Evolutionary conservation across 2,113 vertebrate species (phyloP).

Genomic region (Lathamus discolor): DNA sequence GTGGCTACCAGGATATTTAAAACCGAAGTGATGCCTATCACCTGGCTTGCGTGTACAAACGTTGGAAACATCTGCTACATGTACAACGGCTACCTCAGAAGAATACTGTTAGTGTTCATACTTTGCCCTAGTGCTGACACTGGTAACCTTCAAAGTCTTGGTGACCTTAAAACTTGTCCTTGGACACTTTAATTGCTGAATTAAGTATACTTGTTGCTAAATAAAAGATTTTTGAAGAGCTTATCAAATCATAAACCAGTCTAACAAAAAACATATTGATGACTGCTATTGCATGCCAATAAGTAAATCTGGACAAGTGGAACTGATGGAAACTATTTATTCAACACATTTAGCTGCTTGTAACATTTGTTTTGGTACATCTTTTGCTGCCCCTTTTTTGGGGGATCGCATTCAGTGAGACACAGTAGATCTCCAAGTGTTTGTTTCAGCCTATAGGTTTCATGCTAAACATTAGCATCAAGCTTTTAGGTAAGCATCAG

Average conservation of each 20-base stretch:
- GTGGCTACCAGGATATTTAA: constrained; percentile 68
- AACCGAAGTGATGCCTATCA: constrained; percentile 45
- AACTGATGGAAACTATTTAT: background rate
- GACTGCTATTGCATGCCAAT: background rate
- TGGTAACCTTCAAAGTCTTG: background rate
- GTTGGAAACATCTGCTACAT: constrained; percentile 62
- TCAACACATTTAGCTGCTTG: background rate
- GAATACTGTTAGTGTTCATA: background rate
- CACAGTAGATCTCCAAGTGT: background rate
- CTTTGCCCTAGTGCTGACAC: background rate
- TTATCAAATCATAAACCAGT: background rate
- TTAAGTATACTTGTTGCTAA: background rate
- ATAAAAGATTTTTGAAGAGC: background rate
- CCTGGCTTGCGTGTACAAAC: constrained; percentile 34
- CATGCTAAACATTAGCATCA: background rate
- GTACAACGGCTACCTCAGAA: constrained; percentile 56
- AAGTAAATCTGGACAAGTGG: background rate
- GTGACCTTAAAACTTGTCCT: background rate
- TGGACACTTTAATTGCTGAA: background rate
- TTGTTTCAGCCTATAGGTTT: background rate
- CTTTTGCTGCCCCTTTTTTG: background rate
- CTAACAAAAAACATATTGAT: background rate
- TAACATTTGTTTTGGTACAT: background rate
- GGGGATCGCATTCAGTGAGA: background rate
- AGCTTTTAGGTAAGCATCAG: background rate